Evolutionary conservation across 2,888 invertebrate genomes (phyloP), one percentile per base, ranked within the genome.

Genomic region (Steinernema scapterisci): DNA sequence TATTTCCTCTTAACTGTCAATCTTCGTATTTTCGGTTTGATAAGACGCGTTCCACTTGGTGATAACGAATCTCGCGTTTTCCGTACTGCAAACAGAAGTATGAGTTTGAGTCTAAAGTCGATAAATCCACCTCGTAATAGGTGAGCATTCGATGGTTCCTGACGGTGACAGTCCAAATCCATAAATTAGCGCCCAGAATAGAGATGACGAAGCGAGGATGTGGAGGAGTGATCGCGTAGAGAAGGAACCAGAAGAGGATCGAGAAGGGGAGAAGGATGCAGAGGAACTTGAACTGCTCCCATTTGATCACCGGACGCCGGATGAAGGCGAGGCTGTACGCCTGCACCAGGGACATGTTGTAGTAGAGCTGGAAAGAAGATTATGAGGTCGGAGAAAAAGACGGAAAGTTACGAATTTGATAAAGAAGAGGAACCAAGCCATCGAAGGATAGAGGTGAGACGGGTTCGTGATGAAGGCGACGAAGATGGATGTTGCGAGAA

Each of bases 251-350:
- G 72, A 72, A 48, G 27, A 72, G n/a, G 52, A 72, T n/a, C 21
- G 48, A 11, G 48, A 72, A 48, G 6, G 52, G 52, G 21, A 72
- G n/a, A 2, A 25, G 16, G 19, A 27, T 23, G 6, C 46, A 23
- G 6, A 52, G 52, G 48, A 51, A 38, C 46, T 73, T 73, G 63
- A 54, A 70, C 43, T 73, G 56, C 45, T 73, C 73, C 21, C 71
- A 63, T 13, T 73, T 45, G 56, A 31, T 73, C 31, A 73, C 56
- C 16, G 73, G 31, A 27, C 63, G 63, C 3, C 19, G 31, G 16
- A 63, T 63, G 63, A 63, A 63, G 27, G 16, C 31, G 63, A 63
- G 27, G 25, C 63, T 63, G 63, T 63, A 63, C 27, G 63, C 63
- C 16, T 63, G 63, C 63, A 63, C 63, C 38, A 63, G 63, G 19